Evolutionary conservation across 2,113 vertebrate genomes (phyloP).

Genomic region (Urocynchramus pylzowi): DNA sequence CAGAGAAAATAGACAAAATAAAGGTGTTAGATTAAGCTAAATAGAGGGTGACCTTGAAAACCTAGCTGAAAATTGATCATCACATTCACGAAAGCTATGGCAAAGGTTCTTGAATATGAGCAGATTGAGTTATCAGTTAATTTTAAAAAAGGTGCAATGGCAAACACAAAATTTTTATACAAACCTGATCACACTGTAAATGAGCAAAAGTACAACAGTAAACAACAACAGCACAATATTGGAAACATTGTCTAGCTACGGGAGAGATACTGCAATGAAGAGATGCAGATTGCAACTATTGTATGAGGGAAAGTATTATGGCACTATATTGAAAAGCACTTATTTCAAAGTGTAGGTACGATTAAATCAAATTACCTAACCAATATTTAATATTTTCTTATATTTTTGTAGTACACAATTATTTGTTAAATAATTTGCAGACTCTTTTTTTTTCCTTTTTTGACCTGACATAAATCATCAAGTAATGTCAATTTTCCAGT

Average conservation of each 20-base stretch:
- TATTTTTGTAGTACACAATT: neutral
- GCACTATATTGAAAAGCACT: neutral
- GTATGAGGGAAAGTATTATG: neutral
- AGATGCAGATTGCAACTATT: neutral
- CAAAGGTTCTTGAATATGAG: neutral
- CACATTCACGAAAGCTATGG: neutral
- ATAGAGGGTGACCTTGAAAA: neutral
- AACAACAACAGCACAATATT: neutral
- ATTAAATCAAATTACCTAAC: neutral
- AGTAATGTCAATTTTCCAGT: neutral
- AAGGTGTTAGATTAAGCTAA: neutral
- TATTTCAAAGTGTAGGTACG: neutral
- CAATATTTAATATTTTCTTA: neutral
- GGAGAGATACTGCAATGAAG: neutral
- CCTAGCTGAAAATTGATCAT: neutral
- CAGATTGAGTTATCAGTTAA: neutral
- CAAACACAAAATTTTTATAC: neutral
- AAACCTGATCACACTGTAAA: neutral
- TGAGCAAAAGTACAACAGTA: neutral
- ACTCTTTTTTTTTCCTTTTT: neutral
- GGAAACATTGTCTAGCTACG: neutral
- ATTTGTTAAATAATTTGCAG: neutral
- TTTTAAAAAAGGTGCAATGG: neutral
- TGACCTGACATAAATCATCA: neutral
- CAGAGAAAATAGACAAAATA: neutral